These are phyloP conservation scores for Sebastolobus alascanus DNA, from an alignment of 2,797 vertebrate genomes.

Conservation along the genomic window DNA sequence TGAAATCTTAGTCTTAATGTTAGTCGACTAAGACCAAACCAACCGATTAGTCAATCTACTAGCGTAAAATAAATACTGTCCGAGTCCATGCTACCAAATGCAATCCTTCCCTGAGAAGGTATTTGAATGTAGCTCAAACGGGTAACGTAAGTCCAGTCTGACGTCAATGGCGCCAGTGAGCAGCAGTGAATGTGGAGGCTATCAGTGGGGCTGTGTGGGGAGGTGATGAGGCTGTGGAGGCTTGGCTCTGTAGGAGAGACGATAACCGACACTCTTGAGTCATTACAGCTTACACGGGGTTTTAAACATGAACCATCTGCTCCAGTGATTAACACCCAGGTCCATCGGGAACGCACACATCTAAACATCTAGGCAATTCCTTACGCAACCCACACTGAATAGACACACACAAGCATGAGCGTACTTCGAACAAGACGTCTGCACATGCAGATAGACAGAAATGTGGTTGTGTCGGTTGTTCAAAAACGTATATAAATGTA, in stretches of 20 bases:
- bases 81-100: background rate
- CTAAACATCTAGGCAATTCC: slow-evolving; percentile 45
- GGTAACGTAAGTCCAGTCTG: slow-evolving; percentile 38
- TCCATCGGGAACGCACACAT: slow-evolving; percentile 44
- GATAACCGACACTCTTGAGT: slow-evolving; percentile 75
- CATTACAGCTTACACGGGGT: slow-evolving; percentile 76
- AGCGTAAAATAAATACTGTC: background rate
- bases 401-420: background rate
- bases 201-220: slow-evolving; percentile 28
- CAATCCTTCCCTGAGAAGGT: slow-evolving; percentile 23
- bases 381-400: slow-evolving; percentile 39
- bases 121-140: slow-evolving; percentile 28
- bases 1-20: no score
- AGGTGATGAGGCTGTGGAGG: slow-evolving; percentile 36
- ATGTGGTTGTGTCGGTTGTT: background rate
- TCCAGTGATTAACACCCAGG: slow-evolving; percentile 75
- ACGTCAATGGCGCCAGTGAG: slow-evolving; percentile 34
- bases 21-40: no score
- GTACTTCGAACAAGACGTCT: background rate
- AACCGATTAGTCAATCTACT: background rate
- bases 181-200: slow-evolving; percentile 45
- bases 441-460: background rate
- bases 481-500: background rate
- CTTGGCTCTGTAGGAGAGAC: slow-evolving; percentile 52
- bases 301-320: slow-evolving; percentile 83